Conservation (phyloP, 2,113 vertebrate genomes). For the Scomber colias region DNA sequence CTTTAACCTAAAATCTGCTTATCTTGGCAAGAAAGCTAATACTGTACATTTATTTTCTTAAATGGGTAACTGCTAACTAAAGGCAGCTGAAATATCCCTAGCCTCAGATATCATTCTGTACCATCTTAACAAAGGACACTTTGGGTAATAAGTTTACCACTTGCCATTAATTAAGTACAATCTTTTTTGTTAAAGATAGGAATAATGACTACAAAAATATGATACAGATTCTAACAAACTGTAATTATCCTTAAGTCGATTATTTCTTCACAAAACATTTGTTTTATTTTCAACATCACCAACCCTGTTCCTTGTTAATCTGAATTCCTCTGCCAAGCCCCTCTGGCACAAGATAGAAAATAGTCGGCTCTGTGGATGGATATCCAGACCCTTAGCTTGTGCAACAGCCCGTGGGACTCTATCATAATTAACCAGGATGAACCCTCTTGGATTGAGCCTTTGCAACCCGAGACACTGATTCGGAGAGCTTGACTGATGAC, state of each 20-base stretch:
- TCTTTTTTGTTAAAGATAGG: not conserved
- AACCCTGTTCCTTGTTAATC: not conserved
- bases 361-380: slow-evolving; percentile 35
- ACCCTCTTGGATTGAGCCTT: slow-evolving; percentile 59
- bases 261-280: not conserved
- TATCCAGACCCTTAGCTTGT: slow-evolving; percentile 52
- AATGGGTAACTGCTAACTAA: too few relatives aligned
- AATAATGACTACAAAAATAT: not conserved
- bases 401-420: slow-evolving; percentile 62
- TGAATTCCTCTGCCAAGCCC: slow-evolving; percentile 18
- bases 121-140: too few relatives aligned
- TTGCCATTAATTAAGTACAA: not conserved
- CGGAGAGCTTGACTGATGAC: slow-evolving; percentile 61
- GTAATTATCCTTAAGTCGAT: not conserved
- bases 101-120: not conserved
- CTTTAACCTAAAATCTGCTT: too few relatives aligned
- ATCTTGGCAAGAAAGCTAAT: too few relatives aligned
- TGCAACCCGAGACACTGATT: slow-evolving; percentile 48
- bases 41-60: too few relatives aligned
- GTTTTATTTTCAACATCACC: not conserved
- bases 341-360: slow-evolving; percentile 4
- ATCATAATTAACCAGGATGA: slow-evolving; percentile 71
- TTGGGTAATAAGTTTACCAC: not conserved
- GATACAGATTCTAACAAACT: not conserved
- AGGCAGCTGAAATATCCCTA: not conserved